Evolutionary conservation across 2,113 vertebrate species (phyloP), one percentile per base, ranked within the genome.

Genomic region (Glaucidium brasilianum): DNA sequence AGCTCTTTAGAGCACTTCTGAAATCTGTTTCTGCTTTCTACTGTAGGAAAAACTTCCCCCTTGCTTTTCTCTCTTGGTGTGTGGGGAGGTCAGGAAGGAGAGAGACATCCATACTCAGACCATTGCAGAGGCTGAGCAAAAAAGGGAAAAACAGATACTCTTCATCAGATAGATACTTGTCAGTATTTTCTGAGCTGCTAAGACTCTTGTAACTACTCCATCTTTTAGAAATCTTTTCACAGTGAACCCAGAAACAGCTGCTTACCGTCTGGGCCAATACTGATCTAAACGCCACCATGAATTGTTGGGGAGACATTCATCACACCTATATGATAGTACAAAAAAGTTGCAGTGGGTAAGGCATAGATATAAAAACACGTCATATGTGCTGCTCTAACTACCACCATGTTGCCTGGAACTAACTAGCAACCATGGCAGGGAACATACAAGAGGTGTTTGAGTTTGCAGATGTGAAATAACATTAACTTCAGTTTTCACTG

Each of bases 331-430:
- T 8, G 35, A 73, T 25, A 32, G 25, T 47, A 34, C 6, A 47
- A 68, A 86, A 67, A 30, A 16, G 20, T 23, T 79, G 22, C 43
- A 52, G 23, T 55, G 37, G 15, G 15, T 52, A 71, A 77, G n/a
- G 69, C 16, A 39, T 0, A 59, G 32, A 15, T 32, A 37, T 22
- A 26, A 88, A 64, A 76, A 56, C 19, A 69, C 8, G 50, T 15
- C 11, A 8, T 25, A 56, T 5, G 16, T 64, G 58, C 21, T 76
- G 25, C 25, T 68, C 6, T 60, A 86, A 41, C 32, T 37, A 21
- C 35, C 14, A 39, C 43, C 0, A 0, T 6, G 6, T n/a, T 84
- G 32, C 37, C 29, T 16, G 27, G 30, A 76, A 81, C 35, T 60
- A 77, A 56, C 30, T 16, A 67, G n/a, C 20, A 77, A 85, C 67